Percentiles rank a stretch among this genome's conserved stretches.
Evolutionary conservation across 2,113 vertebrate species (phyloP).

Genomic region (Psettodes erumei): DNA sequence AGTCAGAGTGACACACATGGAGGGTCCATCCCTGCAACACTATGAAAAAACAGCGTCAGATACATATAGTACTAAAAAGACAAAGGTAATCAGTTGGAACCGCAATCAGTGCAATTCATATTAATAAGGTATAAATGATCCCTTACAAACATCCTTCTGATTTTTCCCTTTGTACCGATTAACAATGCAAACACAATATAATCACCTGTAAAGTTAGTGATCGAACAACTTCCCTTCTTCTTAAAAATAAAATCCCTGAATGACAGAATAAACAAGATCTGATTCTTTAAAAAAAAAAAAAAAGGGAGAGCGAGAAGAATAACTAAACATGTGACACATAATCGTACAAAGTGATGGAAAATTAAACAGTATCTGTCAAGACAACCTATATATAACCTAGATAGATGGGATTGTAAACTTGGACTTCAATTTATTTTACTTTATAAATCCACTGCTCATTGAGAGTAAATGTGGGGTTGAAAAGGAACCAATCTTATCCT

Average conservation of each 20-base stretch:
- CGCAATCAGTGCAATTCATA: constrained; percentile 39
- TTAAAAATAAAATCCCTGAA: not conserved
- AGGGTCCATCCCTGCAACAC: not conserved
- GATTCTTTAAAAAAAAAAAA: constrained; percentile 18
- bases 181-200: constrained; percentile 4
- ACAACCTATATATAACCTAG: not conserved
- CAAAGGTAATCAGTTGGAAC: not conserved
- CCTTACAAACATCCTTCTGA: not conserved
- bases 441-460: not conserved
- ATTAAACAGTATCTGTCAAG: not conserved
- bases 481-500: not conserved
- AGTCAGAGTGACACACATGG: not conserved
- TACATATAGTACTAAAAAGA: not conserved
- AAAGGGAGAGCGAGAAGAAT: not conserved
- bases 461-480: not conserved
- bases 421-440: not conserved
- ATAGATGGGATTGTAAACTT: not conserved
- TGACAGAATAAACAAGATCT: not conserved
- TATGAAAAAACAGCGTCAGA: not conserved
- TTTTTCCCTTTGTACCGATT: constrained; percentile 36
- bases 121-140: constrained; percentile 8
- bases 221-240: constrained; percentile 28
- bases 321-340: not conserved
- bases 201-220: not conserved
- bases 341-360: not conserved